Evolutionary conservation across 2,888 invertebrate species (phyloP).

Genomic region (Lamellibrachia satsuma): DNA sequence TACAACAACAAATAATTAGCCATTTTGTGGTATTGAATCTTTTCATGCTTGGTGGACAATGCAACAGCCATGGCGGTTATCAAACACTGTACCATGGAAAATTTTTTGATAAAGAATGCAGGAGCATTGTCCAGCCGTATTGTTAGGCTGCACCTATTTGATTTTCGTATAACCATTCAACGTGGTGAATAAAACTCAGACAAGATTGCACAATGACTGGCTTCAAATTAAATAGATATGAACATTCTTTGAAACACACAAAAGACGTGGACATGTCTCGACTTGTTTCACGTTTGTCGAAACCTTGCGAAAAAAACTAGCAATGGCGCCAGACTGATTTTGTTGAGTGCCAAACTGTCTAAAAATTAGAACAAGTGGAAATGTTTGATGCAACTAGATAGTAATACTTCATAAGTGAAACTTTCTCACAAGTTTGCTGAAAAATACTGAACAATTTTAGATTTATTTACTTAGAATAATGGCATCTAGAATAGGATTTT

Average conservation of each 20-base stretch:
- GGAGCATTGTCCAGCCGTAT: background rate
- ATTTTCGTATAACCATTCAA: background rate
- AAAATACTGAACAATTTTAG: background rate
- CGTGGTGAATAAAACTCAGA: background rate
- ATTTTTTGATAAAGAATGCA: background rate
- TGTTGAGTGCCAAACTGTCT: background rate
- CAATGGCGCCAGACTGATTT: background rate
- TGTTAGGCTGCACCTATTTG: background rate
- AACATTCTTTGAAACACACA: background rate
- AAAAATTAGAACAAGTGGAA: background rate
- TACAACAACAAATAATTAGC: background rate
- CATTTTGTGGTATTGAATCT: background rate
- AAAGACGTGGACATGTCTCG: background rate
- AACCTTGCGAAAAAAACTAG: background rate
- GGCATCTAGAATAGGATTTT: no score
- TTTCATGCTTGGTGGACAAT: slow-evolving; percentile 4
- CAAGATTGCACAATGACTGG: background rate
- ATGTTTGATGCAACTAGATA: background rate
- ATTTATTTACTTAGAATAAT: background rate
- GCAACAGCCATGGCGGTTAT: background rate
- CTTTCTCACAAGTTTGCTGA: background rate
- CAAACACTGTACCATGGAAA: background rate
- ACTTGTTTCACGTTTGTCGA: background rate
- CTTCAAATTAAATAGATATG: background rate
- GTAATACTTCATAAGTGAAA: background rate